Base-by-base conservation (phyloP, 2,797 vertebrate species). In the Gallinago stenura region DNA sequence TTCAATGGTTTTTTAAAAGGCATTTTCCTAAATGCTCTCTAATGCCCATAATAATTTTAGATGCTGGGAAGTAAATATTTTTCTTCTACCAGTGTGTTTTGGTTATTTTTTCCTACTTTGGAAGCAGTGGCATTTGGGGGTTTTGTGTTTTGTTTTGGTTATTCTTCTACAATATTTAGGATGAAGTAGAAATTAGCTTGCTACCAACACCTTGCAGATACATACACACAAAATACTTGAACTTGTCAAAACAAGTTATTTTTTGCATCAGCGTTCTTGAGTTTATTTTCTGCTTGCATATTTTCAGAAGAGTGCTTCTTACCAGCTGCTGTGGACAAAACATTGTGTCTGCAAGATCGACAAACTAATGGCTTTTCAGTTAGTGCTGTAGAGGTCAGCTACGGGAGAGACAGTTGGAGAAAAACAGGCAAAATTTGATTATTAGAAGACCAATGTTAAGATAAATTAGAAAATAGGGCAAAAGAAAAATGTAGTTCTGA, bases 191-290 rank as follows among this genome's bases (percentile, higher is more conserved):
- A 93, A 72, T 71, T 46, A 93, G 45, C 48, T 91, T 91, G 25
- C 76, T 92, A 87, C 62, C 12, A 90, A 84, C 82, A 93, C 87
- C 77, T 92, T 93, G 48, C 62, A 90, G 72, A 83, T 69, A 76
- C 3, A 70, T 45, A 71, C 1, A 5, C 46, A 82, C 19, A 76
- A 66, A 82, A 73, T 84, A 56, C 43, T 78, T 87, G 37, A 85
- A 87, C 61, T 90, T 92, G 91, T 64, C 93, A 95, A 87, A 95
- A 81, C 79, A 92, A 93, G 76, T 91, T 95, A 73, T 75, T 95
- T 96, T 96, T 94, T 95, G 53, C 88, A 83, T 90, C 46, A 83
- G 70, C 61, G 83, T 90, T 93, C 84, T n/a, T 73, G 57, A 85
- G 60, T 93, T 93, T 94, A 58, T 94, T 93, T 92, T 91, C 91